Conservation (phyloP, 2,888 invertebrate genomes). For the Scaptomyza parva region DNA sequence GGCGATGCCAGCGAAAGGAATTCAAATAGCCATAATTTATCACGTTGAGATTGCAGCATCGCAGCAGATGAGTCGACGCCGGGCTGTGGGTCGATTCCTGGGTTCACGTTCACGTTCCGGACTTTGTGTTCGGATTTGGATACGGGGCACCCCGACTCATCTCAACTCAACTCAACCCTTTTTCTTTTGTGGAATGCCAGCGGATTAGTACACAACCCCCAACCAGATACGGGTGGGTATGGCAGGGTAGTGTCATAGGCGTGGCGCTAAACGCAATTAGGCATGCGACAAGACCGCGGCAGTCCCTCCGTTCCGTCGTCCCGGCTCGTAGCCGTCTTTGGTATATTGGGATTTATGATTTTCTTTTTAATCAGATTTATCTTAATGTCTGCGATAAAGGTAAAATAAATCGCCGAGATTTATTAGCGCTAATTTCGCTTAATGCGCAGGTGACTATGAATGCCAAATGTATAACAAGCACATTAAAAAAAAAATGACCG, state of each 20-base stretch:
- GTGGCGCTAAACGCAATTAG: conserved; percentile 62
- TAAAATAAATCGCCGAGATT: conserved; percentile 70
- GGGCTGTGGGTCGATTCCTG: conserved; percentile 22
- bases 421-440: conserved; percentile 64
- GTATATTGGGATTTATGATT: conserved; percentile 73
- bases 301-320: no score
- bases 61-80: conserved; percentile 51
- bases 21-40: conserved; percentile 78
- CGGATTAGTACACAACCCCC: conserved; percentile 52
- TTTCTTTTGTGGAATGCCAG: conserved; percentile 38
- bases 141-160: conserved; percentile 12
- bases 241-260: conserved; percentile 35
- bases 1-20: conserved; percentile 63
- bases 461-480: conserved; percentile 13
- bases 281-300: conserved; percentile 62
- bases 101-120: conserved; percentile 19
- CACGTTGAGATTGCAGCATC: conserved; percentile 78
- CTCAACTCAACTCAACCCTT: conserved; percentile 34
- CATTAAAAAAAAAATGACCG: conserved; percentile 7
- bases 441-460: conserved; percentile 41
- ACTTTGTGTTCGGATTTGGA: conserved; percentile 19
- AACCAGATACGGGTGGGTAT: not conserved
- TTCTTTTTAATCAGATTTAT: conserved; percentile 74
- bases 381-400: conserved; percentile 73
- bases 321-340: not conserved